Conservation (phyloP, 2,888 invertebrate species). For the Ochlodes sylvanus region DNA sequence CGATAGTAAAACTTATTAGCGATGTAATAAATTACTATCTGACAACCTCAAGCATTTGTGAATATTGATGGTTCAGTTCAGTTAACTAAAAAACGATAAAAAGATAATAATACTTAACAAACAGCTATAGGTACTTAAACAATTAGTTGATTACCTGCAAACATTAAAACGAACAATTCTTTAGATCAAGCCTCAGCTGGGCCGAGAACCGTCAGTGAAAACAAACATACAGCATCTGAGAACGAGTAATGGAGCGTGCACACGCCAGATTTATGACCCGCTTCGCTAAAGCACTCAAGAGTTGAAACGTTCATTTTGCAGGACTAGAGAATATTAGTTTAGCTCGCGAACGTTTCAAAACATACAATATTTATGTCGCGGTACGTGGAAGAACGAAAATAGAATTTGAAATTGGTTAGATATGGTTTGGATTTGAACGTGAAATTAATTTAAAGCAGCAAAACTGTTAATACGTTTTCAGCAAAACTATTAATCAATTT, state of each 20-base stretch:
- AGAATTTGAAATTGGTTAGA: conserved; percentile 28
- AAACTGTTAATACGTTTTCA: background rate
- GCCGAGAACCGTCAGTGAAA: conserved; percentile 34
- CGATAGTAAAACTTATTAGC: too few species aligned
- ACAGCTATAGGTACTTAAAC: conserved; percentile 8
- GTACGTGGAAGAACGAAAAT: conserved; percentile 38
- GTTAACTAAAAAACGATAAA: background rate
- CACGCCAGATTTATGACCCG: conserved; percentile 55
- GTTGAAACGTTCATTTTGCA: conserved; percentile 55
- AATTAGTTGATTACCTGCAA: conserved; percentile 35
- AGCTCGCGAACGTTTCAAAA: conserved; percentile 48
- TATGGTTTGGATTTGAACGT: conserved; percentile 11
- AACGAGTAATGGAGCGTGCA: conserved; percentile 55
- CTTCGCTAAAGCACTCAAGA: conserved; percentile 51
- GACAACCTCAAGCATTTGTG: background rate
- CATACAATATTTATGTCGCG: conserved; percentile 44
- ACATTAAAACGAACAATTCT: conserved; percentile 26
- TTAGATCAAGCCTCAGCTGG: conserved; percentile 34
- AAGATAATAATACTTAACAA: background rate
- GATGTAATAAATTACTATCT: background rate
- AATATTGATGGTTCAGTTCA: background rate
- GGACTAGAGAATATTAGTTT: conserved; percentile 51
- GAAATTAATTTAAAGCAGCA: background rate
- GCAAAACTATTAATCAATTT: too few species aligned
- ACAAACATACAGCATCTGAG: conserved; percentile 39